phyloP scores from a whole-genome alignment of 2,113 vertebrate genomes.

The Pungitius pungitius region DNA sequence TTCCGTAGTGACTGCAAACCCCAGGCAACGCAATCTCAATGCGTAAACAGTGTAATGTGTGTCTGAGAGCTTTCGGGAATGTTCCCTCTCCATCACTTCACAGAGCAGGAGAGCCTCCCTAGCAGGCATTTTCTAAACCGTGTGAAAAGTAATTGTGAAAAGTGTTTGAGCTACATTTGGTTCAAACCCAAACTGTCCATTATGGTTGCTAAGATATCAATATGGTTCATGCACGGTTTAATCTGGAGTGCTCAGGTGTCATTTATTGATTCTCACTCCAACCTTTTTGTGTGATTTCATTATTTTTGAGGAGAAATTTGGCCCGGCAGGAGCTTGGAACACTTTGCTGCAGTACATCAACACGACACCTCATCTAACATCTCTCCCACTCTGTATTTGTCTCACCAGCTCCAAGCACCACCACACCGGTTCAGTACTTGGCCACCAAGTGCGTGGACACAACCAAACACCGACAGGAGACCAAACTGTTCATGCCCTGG shows the following conservation, averaged over 20 bases:
- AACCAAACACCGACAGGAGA: slow-evolving; percentile 82
- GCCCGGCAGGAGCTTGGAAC: slow-evolving; percentile 17
- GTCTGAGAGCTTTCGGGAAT: slow-evolving; percentile 52
- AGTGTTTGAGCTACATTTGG: slow-evolving; percentile 56
- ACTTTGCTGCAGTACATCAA: slow-evolving; percentile 31
- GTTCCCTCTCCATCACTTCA: slow-evolving; percentile 38
- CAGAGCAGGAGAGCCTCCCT: slow-evolving; percentile 6
- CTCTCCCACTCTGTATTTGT: slow-evolving; percentile 27
- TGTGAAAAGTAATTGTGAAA: slow-evolving; percentile 46
- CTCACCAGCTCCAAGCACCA: slow-evolving; percentile 91
- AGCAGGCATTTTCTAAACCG: slow-evolving; percentile 50
- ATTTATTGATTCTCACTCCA: slow-evolving; percentile 33
- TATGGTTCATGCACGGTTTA: slow-evolving; percentile 33
- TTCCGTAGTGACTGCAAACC: slow-evolving; percentile 37
- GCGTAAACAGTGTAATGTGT: slow-evolving; percentile 58
- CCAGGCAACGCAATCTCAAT: slow-evolving; percentile 55
- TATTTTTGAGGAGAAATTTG: slow-evolving; percentile 24
- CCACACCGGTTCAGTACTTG: slow-evolving; percentile 83
- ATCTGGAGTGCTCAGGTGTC: slow-evolving; percentile 17
- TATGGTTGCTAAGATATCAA: slow-evolving; percentile 48
- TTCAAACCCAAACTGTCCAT: slow-evolving; percentile 28
- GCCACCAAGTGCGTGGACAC: slow-evolving; percentile 93
- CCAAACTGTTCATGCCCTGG: slow-evolving; percentile 94
- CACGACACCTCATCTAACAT: slow-evolving; percentile 35
- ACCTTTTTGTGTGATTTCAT: slow-evolving; percentile 42